Base-by-base conservation (phyloP, 2,797 vertebrate species). In the Eurystomus glaucurus region DNA sequence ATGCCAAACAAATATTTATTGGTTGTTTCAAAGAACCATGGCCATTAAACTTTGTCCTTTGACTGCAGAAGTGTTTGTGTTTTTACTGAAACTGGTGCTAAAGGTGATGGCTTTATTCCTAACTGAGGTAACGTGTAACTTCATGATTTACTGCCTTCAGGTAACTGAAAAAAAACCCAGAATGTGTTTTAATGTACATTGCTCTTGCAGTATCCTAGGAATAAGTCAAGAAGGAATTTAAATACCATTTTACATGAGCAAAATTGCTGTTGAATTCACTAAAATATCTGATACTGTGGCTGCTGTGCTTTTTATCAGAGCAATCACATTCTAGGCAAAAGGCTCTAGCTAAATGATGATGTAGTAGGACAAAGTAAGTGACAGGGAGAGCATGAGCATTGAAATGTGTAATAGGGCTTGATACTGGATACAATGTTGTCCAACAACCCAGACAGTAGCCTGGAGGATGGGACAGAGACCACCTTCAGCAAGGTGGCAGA, bases 1-100 rank as follows among this genome's bases (percentile, higher is more conserved):
- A 96, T 90, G 92, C 94, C 95, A 95, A 95, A 96, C 88, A 96
- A 97, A 93, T 94, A 94, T 96, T 94, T 96, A 88, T 92, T 83
- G 88, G 90, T 95, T 94, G 64, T 96, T 97, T 85, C 92, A 94
- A 94, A 91, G 92, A 92, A 82, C 92, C 75, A 51, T 78, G 91
- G 84, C 84, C 75, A 41, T 96, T 96, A 96, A 97, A 93, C 86
- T 96, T 87, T n/a, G 88, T 50, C 68, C 1, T 80, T 78, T 68
- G 61, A 51, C 89, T 93, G 78, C 65, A 89, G 60, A 91, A 95
- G 71, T 96, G 92, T 96, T 96, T 95, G 95, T 91, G 92, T 91
- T 96, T 95, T 95, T 75, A 91, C 86, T 93, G 75, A 93, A 96
- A 94, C 65, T 71, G 52, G 16, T 81, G 88, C 50, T 95, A 76